phyloP scores from a whole-genome alignment of 2,113 vertebrate species.

The Pleuronectes platessa region DNA sequence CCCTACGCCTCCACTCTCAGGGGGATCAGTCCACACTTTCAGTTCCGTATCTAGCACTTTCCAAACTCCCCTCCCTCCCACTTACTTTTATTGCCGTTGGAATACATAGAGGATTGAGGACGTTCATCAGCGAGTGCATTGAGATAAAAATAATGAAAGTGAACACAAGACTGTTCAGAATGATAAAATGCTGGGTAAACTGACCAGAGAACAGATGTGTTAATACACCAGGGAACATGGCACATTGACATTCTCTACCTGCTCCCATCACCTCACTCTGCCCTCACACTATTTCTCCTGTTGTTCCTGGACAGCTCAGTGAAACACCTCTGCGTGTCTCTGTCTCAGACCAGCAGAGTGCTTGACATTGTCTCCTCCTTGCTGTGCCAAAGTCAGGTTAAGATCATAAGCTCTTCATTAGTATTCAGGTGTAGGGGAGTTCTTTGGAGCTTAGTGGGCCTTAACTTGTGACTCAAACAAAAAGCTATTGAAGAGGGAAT shows the following conservation, averaged over 20 bases:
- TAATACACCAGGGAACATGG: neutral
- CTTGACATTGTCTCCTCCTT: slow-evolving; percentile 51
- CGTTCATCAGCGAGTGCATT: slow-evolving; percentile 16
- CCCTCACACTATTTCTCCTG: slow-evolving; percentile 25
- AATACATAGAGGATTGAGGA: slow-evolving; percentile 27
- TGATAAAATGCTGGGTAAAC: slow-evolving; percentile 3
- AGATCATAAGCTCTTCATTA: slow-evolving; percentile 62
- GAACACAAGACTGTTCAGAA: neutral
- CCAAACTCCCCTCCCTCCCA: slow-evolving; percentile 38
- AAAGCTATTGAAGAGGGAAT: slow-evolving; percentile 42
- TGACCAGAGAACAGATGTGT: neutral
- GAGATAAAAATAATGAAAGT: slow-evolving; percentile 20
- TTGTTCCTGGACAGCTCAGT: slow-evolving; percentile 24
- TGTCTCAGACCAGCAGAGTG: slow-evolving; percentile 36
- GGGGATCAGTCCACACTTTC: slow-evolving; percentile 43
- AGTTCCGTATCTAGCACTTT: slow-evolving; percentile 44
- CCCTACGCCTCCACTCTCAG: slow-evolving; percentile 59
- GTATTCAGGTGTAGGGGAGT: slow-evolving; percentile 56
- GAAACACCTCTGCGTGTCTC: slow-evolving; percentile 34
- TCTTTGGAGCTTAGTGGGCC: slow-evolving; percentile 49
- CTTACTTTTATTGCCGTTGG: slow-evolving; percentile 37
- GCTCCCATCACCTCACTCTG: slow-evolving; percentile 4
- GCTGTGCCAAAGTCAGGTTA: slow-evolving; percentile 59
- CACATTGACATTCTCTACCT: slow-evolving; percentile 10
- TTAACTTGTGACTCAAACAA: slow-evolving; percentile 48